Percentiles rank a stretch among this genome's conserved stretches.
phyloP scores from a whole-genome alignment of 37 sponge, comb jelly and placozoan species.

The Chondrosia reniformis region DNA sequence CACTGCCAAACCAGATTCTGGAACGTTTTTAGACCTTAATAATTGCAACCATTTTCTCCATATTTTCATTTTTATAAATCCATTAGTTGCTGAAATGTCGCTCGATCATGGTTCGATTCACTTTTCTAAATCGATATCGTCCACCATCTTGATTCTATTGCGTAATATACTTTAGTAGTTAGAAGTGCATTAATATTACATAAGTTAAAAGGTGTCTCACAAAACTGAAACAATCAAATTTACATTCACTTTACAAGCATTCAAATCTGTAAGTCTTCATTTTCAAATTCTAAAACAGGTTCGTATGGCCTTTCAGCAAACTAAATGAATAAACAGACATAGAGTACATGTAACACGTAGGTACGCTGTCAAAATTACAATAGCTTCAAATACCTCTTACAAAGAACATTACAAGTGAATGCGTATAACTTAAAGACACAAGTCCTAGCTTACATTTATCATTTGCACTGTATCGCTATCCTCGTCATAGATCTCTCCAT shows the following conservation, averaged over 20 bases:
- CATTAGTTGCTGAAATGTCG: too few species aligned
- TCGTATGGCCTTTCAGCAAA: background rate
- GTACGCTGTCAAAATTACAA: too few species aligned
- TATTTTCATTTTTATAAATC: background rate
- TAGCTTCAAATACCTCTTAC: too few species aligned
- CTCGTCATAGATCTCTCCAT: background rate
- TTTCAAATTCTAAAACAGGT: constrained; percentile 15
- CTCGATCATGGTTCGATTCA: too few species aligned
- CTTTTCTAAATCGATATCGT: too few species aligned
- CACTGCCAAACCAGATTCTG: constrained; percentile 3
- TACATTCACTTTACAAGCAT: too few species aligned
- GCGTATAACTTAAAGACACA: background rate
- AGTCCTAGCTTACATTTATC: background rate
- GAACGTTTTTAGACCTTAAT: background rate
- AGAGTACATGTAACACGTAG: background rate
- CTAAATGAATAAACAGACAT: background rate
- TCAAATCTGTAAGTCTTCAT: too few species aligned
- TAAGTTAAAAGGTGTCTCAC: too few species aligned
- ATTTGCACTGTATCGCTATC: background rate
- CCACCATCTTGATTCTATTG: too few species aligned
- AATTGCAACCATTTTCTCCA: constrained; percentile 1
- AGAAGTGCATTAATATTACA: too few species aligned
- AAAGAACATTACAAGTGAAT: background rate
- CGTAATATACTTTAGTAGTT: too few species aligned
- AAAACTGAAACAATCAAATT: too few species aligned